Conservation (phyloP, 2,113 vertebrate species). For the Ceuthmochares aereus region DNA sequence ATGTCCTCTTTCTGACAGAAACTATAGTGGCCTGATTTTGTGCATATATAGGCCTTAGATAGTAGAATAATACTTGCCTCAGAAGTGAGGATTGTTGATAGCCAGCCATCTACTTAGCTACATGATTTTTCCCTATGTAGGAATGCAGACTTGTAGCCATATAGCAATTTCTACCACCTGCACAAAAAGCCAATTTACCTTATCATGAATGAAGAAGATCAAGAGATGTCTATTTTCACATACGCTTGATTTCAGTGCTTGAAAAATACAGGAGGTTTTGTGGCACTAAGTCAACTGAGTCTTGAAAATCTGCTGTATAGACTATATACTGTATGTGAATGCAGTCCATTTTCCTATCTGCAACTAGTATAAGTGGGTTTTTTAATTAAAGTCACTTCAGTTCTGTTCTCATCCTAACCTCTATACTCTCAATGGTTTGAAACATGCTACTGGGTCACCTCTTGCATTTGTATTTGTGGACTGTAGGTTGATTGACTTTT, state of each 20-base stretch:
- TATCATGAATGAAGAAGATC: neutral
- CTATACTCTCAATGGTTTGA: neutral
- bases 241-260: neutral
- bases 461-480: neutral
- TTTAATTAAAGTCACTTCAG: neutral
- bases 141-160: neutral
- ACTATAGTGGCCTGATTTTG: constrained; percentile 21
- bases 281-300: neutral
- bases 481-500: neutral
- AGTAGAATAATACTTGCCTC: constrained; percentile 30
- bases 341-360: constrained; percentile 9
- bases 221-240: neutral
- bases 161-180: constrained; percentile 14
- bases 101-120: constrained; percentile 27
- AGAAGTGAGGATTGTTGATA: neutral
- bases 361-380: neutral
- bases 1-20: neutral
- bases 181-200: neutral
- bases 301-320: neutral
- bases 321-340: neutral
- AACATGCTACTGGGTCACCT: neutral
- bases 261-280: neutral
- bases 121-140: constrained; percentile 16
- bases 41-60: constrained; percentile 8
- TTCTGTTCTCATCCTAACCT: neutral